Conservation (phyloP, 2,113 vertebrate genomes). For the Amphiprion percula region DNA sequence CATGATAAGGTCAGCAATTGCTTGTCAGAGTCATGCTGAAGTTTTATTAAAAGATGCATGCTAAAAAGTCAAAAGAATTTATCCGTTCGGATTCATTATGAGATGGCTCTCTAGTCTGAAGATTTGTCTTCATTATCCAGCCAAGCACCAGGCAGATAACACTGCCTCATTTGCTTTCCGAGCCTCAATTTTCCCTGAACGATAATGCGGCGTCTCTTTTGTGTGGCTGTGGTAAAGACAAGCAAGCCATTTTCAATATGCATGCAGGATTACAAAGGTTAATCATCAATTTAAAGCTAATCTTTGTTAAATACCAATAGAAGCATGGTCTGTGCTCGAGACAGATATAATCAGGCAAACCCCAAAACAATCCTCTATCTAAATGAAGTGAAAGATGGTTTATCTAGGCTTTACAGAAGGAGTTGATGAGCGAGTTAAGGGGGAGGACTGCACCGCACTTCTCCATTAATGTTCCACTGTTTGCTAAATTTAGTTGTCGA, state of each 20-base stretch:
- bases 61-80: constrained; percentile 53
- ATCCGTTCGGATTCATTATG: constrained; percentile 76
- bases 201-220: constrained; percentile 74
- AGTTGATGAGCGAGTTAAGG: constrained; percentile 35
- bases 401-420: constrained; percentile 58
- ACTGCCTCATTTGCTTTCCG: constrained; percentile 80
- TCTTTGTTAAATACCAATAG: constrained; percentile 84
- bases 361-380: constrained; percentile 68
- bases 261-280: constrained; percentile 82
- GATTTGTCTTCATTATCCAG: constrained; percentile 82
- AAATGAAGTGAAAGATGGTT: constrained; percentile 68
- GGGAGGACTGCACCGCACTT: constrained; percentile 25
- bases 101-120: constrained; percentile 71
- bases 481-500: constrained; percentile 42
- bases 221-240: constrained; percentile 66
- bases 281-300: constrained; percentile 86
- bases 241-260: constrained; percentile 75
- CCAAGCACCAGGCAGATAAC: constrained; percentile 76
- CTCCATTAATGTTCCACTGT: constrained; percentile 26
- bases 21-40: constrained; percentile 51
- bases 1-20: constrained; percentile 66
- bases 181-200: constrained; percentile 68
- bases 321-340: constrained; percentile 60
- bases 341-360: constrained; percentile 76
- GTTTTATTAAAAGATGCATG: constrained; percentile 75